phyloP scores from a whole-genome alignment of 2,113 vertebrate species.

The Oceanodroma tethys region DNA sequence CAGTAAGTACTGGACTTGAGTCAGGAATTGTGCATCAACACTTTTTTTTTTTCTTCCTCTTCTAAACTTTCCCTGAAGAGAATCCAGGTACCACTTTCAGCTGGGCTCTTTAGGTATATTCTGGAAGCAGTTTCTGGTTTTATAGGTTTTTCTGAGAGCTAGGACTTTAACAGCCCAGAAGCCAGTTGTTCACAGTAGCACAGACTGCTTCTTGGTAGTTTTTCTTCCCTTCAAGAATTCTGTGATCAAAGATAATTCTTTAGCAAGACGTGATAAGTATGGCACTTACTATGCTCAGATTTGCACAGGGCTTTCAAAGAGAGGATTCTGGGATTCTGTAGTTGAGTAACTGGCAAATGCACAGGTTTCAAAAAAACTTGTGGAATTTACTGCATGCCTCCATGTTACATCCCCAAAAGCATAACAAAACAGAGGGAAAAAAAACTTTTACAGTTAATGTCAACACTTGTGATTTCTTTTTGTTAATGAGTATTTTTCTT shows the following conservation, averaged over 20 bases:
- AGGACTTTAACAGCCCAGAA: background rate
- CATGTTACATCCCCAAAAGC: background rate
- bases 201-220: background rate
- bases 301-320: background rate
- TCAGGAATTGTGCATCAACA: background rate
- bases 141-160: background rate
- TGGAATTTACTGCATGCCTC: background rate
- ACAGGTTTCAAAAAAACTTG: background rate
- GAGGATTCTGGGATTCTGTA: background rate
- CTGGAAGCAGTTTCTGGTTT: background rate
- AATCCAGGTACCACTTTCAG: background rate
- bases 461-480: background rate
- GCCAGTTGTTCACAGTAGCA: background rate
- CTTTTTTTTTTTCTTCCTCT: fast-evolving
- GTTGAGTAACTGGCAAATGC: background rate
- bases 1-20: background rate
- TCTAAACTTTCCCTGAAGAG: background rate
- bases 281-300: background rate
- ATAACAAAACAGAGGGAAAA: background rate
- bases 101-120: background rate
- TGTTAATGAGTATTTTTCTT: background rate
- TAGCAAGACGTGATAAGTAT: background rate
- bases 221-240: background rate
- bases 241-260: background rate
- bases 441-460: background rate